Conservation (phyloP, 2,888 invertebrate species). For the Pristionchus entomophagus region DNA sequence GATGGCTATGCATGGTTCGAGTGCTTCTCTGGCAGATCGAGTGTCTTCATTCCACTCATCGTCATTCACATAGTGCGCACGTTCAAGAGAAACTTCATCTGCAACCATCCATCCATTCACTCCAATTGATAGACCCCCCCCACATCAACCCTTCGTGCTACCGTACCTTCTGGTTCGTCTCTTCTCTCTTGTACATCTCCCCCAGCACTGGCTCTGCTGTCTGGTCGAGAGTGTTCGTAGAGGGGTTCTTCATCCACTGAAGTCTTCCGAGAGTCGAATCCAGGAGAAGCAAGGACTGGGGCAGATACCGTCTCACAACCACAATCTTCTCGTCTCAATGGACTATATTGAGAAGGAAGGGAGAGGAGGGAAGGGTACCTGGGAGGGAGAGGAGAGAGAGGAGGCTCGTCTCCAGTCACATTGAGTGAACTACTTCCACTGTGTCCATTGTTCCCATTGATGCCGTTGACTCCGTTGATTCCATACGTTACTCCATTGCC, state of each 20-base stretch:
- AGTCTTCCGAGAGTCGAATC: slow-evolving; percentile 30
- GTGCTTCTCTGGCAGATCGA: background rate
- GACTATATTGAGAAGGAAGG: no score
- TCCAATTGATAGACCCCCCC: background rate
- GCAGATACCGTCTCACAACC: background rate
- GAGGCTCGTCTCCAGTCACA: background rate
- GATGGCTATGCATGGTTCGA: background rate
- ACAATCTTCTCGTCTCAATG: background rate
- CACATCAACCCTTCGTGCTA: no score
- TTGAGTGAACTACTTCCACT: background rate
- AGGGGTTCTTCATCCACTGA: background rate
- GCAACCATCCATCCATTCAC: background rate
- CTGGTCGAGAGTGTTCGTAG: background rate
- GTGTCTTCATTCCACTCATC: slow-evolving; percentile 14
- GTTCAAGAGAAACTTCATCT: background rate
- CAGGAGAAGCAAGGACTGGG: background rate
- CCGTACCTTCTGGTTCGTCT: background rate
- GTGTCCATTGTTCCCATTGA: background rate
- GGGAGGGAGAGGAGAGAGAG: background rate
- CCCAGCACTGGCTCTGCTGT: background rate
- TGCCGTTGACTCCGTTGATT: background rate
- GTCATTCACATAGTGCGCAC: background rate
- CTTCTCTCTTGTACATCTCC: background rate
- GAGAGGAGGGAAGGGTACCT: background rate
- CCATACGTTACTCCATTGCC: slow-evolving; percentile 8